Evolutionary conservation across 2,113 vertebrate genomes (phyloP).

Genomic region (Procavia capensis): DNA sequence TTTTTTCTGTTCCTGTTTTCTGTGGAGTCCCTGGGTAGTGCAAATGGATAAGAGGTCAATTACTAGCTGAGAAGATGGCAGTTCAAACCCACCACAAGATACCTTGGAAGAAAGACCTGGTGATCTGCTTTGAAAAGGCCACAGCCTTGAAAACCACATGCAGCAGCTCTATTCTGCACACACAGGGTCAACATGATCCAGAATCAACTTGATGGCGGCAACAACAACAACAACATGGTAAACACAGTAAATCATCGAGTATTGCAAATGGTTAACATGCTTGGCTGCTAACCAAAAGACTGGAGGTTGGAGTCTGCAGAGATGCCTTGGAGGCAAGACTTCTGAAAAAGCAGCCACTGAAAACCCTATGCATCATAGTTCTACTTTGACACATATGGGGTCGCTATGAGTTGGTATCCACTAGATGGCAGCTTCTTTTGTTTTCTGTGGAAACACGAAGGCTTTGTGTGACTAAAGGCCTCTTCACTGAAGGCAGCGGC

Average conservation of each 20-base stretch:
- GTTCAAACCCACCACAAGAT: neutral
- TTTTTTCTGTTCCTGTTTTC: neutral
- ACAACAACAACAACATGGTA: neutral
- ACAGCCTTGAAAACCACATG: neutral
- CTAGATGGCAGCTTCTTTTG: neutral
- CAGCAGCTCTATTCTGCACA: neutral
- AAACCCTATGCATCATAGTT: neutral
- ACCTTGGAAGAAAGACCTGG: neutral
- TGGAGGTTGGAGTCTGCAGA: neutral
- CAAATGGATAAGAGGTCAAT: neutral
- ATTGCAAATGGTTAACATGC: neutral
- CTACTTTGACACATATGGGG: neutral
- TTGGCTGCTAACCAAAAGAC: neutral
- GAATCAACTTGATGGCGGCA: neutral
- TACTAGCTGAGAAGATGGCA: neutral
- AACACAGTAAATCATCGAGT: neutral
- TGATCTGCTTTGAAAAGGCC: neutral
- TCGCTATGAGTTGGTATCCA: neutral
- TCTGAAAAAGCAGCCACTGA: neutral
- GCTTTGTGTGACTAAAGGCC: neutral
- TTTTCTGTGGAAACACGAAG: neutral
- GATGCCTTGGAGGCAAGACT: neutral
- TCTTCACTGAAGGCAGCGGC: neutral
- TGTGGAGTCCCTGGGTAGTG: neutral
- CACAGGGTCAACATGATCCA: neutral